phyloP scores from a whole-genome alignment of 1,140 invertebrate species.

The Atta cephalotes region DNA sequence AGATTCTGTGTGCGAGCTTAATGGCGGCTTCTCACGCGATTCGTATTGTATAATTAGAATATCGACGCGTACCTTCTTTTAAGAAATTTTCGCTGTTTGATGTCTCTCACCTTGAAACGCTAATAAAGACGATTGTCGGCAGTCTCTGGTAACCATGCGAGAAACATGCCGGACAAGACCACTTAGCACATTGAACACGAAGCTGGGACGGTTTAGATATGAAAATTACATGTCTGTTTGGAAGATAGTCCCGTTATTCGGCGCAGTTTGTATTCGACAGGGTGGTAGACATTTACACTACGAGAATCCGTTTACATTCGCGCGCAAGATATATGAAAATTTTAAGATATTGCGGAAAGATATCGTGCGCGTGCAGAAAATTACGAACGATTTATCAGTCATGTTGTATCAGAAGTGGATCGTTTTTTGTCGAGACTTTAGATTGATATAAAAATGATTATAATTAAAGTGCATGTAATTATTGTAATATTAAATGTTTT shows the following conservation, averaged over 20 bases:
- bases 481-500: neutral
- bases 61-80: slow-evolving; percentile 46
- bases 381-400: slow-evolving; percentile 8
- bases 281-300: neutral
- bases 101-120: slow-evolving; percentile 50
- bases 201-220: slow-evolving; percentile 52
- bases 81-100: slow-evolving; percentile 28
- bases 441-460: slow-evolving; percentile 9
- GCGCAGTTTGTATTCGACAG: slow-evolving; percentile 16
- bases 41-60: slow-evolving; percentile 58
- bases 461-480: neutral
- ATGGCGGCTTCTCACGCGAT: slow-evolving; percentile 53
- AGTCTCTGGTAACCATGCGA: slow-evolving; percentile 37
- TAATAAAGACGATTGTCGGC: slow-evolving; percentile 60
- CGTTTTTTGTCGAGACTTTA: neutral
- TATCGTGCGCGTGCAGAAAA: slow-evolving; percentile 13
- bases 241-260: slow-evolving; percentile 44
- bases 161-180: slow-evolving; percentile 61
- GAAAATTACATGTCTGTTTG: slow-evolving; percentile 56
- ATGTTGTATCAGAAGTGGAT: neutral
- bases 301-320: neutral
- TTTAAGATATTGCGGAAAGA: slow-evolving; percentile 12
- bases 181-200: slow-evolving; percentile 58
- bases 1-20: slow-evolving; percentile 48
- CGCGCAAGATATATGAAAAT: slow-evolving; percentile 1